Percentiles rank a stretch among this genome's conserved stretches.
Evolutionary conservation across 2,113 vertebrate species (phyloP).

Genomic region (Callaeas wilsoni): DNA sequence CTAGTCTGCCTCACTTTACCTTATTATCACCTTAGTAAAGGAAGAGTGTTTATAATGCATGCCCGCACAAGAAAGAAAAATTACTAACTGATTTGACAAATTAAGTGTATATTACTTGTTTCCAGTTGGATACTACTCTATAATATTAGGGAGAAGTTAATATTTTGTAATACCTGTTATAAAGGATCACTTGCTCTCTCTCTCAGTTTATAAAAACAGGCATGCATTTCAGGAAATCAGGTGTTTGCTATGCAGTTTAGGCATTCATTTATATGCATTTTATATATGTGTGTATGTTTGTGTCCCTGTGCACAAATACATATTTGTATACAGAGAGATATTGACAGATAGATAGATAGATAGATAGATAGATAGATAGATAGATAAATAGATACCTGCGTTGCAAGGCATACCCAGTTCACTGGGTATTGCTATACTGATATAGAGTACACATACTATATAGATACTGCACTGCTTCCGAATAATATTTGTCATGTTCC

Average conservation of each 20-base stretch:
- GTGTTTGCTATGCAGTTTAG: neutral
- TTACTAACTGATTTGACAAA: neutral
- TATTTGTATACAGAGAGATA: neutral
- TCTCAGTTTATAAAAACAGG: neutral
- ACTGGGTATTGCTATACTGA: neutral
- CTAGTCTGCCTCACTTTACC: neutral
- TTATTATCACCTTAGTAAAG: neutral
- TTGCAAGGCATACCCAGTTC: neutral
- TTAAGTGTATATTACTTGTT: neutral
- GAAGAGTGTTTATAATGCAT: neutral
- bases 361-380: neutral
- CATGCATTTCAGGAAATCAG: neutral
- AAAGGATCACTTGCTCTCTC: neutral
- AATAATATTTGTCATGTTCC: slow-evolving; percentile 75
- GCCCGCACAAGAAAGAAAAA: neutral
- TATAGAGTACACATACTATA: neutral
- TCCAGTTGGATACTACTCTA: neutral
- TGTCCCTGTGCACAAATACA: neutral
- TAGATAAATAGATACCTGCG: neutral
- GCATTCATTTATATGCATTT: neutral
- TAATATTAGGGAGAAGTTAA: neutral
- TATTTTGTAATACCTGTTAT: neutral
- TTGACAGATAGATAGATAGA: neutral
- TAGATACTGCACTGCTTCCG: neutral
- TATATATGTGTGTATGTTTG: fast-evolving